Base-by-base conservation (phyloP, 2,888 invertebrate species). In the Bombylius major region DNA sequence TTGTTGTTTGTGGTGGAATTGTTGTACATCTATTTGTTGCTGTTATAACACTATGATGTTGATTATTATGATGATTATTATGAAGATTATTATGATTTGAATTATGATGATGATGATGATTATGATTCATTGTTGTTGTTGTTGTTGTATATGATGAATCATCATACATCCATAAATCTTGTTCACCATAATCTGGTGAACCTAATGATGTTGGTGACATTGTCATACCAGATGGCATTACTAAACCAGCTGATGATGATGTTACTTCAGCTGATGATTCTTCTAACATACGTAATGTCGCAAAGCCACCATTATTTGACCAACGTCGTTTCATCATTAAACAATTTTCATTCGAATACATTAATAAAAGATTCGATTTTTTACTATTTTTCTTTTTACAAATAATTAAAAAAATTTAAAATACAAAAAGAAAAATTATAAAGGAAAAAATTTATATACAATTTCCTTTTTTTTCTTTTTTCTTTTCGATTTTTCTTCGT, bases 161-260 rank as follows among this genome's bases (percentile, higher is more conserved):
- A 67, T 79, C 81, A 66, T 88, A 87, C 14, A 71, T 52, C 90
- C 90, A 91, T 63, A 90, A 78, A 68, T 89, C 90, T 62, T 88
- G 78, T 66, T 88, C 87, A 59, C 82, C 84, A 71, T 86, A 87
- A 64, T 87, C 86, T 31, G 86, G 83, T 63, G 87, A 86, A 56
- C 72, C 73, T 62, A 87, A 77, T 51, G 87, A 85, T 61, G 86
- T 82, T 51, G 87, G 86, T 66, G 85, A 86, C 82, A 86, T 86
- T 67, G 84, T 84, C 73, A 86, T 83, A 61, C 83, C 83, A 65
- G 83, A 80, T 47, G 70, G 65, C 72, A 86, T 78, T 61, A 85
- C 84, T 51, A 86, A 76, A 32, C 77, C 75, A 60, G 84, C 78
- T 49, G 70, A 72, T 47, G 72, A 71, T 50, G 87, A 86, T 44